Evolutionary conservation across 2,797 vertebrate genomes (phyloP), one percentile per base, ranked within the genome.

Genomic region (Smutsia temminckii): DNA sequence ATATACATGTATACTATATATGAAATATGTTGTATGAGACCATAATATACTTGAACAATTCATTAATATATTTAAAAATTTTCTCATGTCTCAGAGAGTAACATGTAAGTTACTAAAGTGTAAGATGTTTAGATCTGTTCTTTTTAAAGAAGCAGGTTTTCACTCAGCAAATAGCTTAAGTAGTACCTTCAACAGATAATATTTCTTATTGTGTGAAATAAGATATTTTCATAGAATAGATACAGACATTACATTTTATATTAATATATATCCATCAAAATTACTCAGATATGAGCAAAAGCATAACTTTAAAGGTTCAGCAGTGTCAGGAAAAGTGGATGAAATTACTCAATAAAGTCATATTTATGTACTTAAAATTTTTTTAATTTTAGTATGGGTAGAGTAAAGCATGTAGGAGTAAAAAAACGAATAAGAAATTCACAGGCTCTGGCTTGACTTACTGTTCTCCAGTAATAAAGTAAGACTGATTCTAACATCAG

Each of bases 211-310:
- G 74, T 66, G 71, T 80, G 32, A 94, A 96, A 57, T 63, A 17
- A 46, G 61, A 8, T 34, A 78, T 59, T 89, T 89, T 88, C 91
- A 93, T 29, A 90, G 1, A 55, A 74, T 77, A 55, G 25, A 92
- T 1, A 93, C 17, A 86, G 8, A 27, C 3, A 71, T 29, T 87
- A 75, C 66, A 9, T 79, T 85, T 80, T 85, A 75, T 37, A 51
- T 55, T 96, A 40, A 96, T 94, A 95, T 55, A 42, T 93, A 94
- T 63, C 75, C 91, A 95, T 37, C 77, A 96, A 95, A 97, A 92
- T n/a, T 97, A 97, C 69, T 97, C 93, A 97, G 34, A 97, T 96
- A 97, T 91, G 96, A 97, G 97, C 96, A 95, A 98, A 97, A 97
- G 74, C 87, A 96, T 97, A 97, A 91, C 95, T 97, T 97, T 96